These are phyloP conservation scores for Seriola aureovittata DNA, from an alignment of 2,113 vertebrate genomes.

Conservation along the genomic window DNA sequence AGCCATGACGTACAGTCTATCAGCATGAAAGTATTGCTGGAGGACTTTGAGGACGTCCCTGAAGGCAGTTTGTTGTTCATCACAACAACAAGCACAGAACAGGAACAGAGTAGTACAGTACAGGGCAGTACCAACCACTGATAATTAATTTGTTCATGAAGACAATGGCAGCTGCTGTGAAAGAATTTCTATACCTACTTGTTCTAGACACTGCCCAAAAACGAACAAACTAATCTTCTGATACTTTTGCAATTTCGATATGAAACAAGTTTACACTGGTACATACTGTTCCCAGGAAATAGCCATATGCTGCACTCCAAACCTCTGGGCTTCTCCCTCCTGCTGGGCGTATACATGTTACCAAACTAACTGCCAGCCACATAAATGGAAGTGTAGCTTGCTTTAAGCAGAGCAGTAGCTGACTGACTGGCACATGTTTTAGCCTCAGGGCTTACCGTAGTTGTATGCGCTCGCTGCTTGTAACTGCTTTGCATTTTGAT, in stretches of 20 bases:
- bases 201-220: background rate
- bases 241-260: background rate
- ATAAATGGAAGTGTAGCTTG: background rate
- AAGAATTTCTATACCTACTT: background rate
- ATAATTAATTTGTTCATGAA: background rate
- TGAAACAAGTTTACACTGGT: background rate
- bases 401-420: background rate
- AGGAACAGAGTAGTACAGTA: background rate
- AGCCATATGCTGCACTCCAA: background rate
- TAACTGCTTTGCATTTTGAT: too few relatives aligned
- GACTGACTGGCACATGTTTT: too few relatives aligned
- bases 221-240: background rate
- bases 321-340: too few relatives aligned
- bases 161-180: slow-evolving; percentile 10
- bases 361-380: background rate
- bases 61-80: background rate
- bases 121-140: background rate
- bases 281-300: background rate
- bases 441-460: background rate
- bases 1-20: background rate
- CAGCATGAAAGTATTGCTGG: too few relatives aligned
- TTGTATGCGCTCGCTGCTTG: background rate
- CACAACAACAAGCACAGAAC: background rate
- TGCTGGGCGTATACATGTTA: background rate
- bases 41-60: background rate